Conservation (phyloP, 2,888 invertebrate genomes). For the Athrips mouffetella region DNA sequence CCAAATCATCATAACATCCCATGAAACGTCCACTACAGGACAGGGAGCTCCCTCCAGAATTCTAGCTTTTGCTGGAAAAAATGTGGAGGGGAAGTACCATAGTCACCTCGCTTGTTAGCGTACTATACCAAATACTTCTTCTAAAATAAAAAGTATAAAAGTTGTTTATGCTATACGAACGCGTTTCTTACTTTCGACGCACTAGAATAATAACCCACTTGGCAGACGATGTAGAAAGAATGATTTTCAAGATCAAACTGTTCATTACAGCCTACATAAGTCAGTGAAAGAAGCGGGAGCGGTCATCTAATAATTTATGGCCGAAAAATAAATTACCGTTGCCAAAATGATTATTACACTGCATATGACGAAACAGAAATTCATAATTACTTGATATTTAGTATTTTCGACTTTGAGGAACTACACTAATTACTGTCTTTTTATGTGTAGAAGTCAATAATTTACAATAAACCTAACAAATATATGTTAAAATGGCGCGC, state of each 20-base stretch:
- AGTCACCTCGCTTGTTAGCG: too few relatives aligned
- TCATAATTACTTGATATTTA: neutral
- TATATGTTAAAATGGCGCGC: too few relatives aligned
- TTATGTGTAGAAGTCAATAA: too few relatives aligned
- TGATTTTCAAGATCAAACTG: constrained; percentile 39
- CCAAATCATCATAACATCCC: too few relatives aligned
- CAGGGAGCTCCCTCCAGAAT: too few relatives aligned
- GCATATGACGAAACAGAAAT: neutral
- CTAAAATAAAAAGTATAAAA: constrained; percentile 12
- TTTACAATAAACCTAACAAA: too few relatives aligned
- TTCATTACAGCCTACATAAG: constrained; percentile 20
- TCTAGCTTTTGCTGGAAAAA: too few relatives aligned
- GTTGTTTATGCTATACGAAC: constrained; percentile 32
- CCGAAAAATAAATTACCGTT: constrained; percentile 13
- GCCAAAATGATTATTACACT: constrained; percentile 1
- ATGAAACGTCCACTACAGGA: too few relatives aligned
- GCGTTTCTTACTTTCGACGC: constrained; percentile 36
- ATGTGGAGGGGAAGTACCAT: too few relatives aligned
- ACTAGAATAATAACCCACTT: constrained; percentile 50
- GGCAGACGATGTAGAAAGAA: constrained; percentile 34
- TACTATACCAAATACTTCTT: too few relatives aligned
- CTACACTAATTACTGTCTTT: too few relatives aligned
- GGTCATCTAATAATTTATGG: constrained; percentile 12
- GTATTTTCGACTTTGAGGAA: too few relatives aligned
- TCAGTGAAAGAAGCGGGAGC: neutral